A percentile compares a stretch with the other conserved stretches of the same genome.
phyloP scores from a whole-genome alignment of 2,888 invertebrate species.

The Mamestra brassicae region DNA sequence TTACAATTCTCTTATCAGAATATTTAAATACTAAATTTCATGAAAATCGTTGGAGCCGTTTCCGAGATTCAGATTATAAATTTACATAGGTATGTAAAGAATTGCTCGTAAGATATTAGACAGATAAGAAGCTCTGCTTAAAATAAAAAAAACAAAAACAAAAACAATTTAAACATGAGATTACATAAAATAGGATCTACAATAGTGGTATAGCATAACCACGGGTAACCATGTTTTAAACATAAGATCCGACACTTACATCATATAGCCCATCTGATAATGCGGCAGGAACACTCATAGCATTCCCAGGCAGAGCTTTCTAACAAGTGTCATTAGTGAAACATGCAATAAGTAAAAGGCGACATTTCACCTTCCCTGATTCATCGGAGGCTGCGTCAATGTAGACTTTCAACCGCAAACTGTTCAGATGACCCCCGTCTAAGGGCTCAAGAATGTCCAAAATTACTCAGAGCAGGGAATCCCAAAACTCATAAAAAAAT shows the following conservation, averaged over 20 bases:
- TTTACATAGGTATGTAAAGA: too few species aligned
- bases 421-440: constrained; percentile 34
- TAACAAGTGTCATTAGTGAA: constrained; percentile 55
- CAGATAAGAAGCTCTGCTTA: too few species aligned
- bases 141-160: too few species aligned
- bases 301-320: constrained; percentile 42
- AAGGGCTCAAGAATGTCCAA: constrained; percentile 54
- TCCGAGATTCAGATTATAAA: too few species aligned
- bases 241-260: constrained; percentile 17
- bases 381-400: constrained; percentile 57
- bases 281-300: constrained; percentile 30
- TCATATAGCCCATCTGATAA: constrained; percentile 34
- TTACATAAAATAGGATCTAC: background rate
- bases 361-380: constrained; percentile 53
- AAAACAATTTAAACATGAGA: background rate
- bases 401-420: constrained; percentile 55
- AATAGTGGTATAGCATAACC: background rate
- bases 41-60: too few species aligned
- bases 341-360: constrained; percentile 63
- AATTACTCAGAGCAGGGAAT: constrained; percentile 64
- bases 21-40: too few species aligned
- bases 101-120: too few species aligned
- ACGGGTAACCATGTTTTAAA: background rate
- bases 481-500: constrained; percentile 54
- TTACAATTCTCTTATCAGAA: too few species aligned